These are phyloP conservation scores for Eledone cirrhosa DNA, from an alignment of 2,888 invertebrate species.

Conservation along the genomic window DNA sequence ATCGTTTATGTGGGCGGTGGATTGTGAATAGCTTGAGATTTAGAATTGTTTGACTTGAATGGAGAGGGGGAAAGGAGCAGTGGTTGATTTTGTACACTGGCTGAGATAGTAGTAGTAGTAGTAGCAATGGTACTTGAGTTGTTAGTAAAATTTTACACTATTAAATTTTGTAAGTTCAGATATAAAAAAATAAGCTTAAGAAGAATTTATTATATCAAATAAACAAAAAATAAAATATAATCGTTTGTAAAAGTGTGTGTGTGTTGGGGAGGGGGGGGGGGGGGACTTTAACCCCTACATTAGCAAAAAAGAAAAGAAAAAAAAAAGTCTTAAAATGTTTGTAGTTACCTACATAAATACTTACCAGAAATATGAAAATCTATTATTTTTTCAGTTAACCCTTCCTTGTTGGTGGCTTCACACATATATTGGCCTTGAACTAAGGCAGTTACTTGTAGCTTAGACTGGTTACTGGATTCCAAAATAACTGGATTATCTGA, in stretches of 20 bases:
- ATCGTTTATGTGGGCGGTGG: no score
- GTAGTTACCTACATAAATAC: not conserved
- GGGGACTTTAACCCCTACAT: not conserved
- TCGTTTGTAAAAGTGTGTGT: not conserved
- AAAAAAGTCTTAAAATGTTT: not conserved
- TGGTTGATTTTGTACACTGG: no score
- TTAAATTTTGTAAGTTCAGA: not conserved
- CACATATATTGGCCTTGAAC: constrained; percentile 73
- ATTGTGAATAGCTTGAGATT: no score
- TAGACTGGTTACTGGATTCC: not conserved
- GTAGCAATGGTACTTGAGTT: no score
- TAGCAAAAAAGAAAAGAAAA: not conserved
- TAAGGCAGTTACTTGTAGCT: constrained; percentile 6
- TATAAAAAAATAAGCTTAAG: no score
- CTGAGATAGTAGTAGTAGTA: no score
- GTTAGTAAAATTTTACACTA: not conserved
- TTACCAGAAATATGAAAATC: constrained; percentile 79
- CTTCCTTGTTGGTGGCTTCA: constrained; percentile 87
- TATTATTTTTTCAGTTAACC: constrained; percentile 79
- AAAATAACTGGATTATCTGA: not conserved
- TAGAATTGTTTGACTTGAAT: no score
- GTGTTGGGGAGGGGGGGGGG: not conserved
- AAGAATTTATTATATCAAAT: no score
- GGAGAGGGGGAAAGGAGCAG: no score
- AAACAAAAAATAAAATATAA: no score